phyloP scores from a whole-genome alignment of 2,797 vertebrate species.

The Bovichtus variegatus region DNA sequence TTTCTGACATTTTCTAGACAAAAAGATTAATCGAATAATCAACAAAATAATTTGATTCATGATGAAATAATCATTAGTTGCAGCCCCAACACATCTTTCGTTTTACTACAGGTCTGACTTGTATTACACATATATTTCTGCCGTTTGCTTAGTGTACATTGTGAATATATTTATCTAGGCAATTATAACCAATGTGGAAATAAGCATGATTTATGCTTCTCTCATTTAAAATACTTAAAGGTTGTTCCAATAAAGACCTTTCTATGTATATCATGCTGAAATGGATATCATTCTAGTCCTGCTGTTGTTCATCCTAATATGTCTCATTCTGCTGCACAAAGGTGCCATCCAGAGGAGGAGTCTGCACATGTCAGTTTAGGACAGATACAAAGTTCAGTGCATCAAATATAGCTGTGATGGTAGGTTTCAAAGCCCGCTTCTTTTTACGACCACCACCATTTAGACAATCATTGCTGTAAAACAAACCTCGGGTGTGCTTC shows the following conservation, averaged over 20 bases:
- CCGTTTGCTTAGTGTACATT: background rate
- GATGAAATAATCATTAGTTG: background rate
- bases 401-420: slow-evolving; percentile 33
- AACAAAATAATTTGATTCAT: background rate
- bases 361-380: slow-evolving; percentile 11
- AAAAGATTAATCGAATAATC: background rate
- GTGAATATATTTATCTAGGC: no score
- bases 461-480: slow-evolving; percentile 44
- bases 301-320: slow-evolving; percentile 12
- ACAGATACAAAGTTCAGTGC: slow-evolving; percentile 5
- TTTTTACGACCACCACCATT: slow-evolving; percentile 46
- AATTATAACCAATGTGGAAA: background rate
- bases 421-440: slow-evolving; percentile 40
- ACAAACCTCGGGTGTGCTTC: slow-evolving; percentile 22
- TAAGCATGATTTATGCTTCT: slow-evolving; percentile 11
- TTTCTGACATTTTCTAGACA: background rate
- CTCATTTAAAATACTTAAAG: slow-evolving; percentile 7
- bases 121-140: background rate
- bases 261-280: background rate
- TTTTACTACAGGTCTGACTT: background rate
- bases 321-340: background rate
- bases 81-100: background rate
- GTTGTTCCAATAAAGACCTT: slow-evolving; percentile 34
- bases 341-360: slow-evolving; percentile 23
- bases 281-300: background rate